phyloP scores from a whole-genome alignment of 2,113 vertebrate genomes.

The Cettia cetti region DNA sequence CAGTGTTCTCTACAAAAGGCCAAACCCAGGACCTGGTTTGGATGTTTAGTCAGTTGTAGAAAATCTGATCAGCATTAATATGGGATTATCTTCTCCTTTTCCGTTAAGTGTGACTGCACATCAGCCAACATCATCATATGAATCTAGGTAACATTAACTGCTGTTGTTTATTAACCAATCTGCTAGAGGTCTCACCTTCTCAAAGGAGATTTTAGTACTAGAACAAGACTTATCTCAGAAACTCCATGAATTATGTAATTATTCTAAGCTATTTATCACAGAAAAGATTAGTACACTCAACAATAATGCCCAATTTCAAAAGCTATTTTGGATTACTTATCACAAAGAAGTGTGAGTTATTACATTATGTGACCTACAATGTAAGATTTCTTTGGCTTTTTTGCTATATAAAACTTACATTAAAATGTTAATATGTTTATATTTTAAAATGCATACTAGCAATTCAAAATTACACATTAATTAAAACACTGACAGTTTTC shows the following conservation, averaged over 20 bases:
- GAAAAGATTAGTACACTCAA: background rate
- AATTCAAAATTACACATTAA: background rate
- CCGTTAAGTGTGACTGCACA: background rate
- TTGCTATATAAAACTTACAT: slow-evolving; percentile 32
- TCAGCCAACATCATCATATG: background rate
- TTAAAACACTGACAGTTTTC: background rate
- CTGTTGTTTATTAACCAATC: background rate
- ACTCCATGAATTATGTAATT: background rate
- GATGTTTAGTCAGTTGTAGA: background rate
- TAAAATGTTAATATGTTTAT: background rate
- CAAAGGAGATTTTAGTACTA: background rate
- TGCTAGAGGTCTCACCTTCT: background rate
- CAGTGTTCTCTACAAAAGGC: background rate
- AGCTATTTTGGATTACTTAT: background rate
- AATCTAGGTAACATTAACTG: background rate
- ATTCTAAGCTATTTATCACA: background rate
- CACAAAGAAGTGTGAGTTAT: slow-evolving; percentile 6
- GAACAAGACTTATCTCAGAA: background rate
- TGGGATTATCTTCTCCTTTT: background rate
- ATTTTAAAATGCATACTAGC: slow-evolving; percentile 33
- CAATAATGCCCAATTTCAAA: background rate
- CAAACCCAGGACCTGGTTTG: background rate
- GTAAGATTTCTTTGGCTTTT: slow-evolving; percentile 4
- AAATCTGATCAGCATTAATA: background rate
- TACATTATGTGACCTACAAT: background rate